These are phyloP conservation scores for Vulpes lagopus DNA, from an alignment of 2,113 vertebrate genomes.

Conservation along the genomic window DNA sequence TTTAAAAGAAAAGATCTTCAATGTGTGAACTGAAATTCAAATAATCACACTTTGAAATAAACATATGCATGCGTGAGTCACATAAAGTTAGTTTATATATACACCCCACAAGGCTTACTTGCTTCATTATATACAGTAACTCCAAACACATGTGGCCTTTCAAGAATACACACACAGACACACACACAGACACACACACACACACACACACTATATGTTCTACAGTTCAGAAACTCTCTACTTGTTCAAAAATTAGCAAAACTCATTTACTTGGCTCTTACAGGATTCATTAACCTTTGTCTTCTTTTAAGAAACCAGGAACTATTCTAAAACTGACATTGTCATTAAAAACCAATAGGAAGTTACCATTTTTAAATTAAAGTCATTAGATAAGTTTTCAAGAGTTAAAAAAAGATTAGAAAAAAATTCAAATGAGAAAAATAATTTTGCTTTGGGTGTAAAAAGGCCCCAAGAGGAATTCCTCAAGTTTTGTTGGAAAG, in stretches of 20 bases:
- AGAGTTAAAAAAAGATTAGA: slow-evolving; percentile 81
- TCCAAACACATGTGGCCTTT: slow-evolving; percentile 26
- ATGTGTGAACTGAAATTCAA: slow-evolving; percentile 43
- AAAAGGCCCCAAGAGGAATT: slow-evolving; percentile 75
- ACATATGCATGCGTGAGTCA: not conserved
- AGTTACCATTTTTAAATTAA: slow-evolving; percentile 83
- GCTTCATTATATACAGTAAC: not conserved
- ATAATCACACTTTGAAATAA: slow-evolving; percentile 50
- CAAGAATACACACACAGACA: not conserved
- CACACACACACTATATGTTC: not conserved
- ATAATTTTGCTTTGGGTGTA: slow-evolving; percentile 83
- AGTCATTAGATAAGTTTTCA: slow-evolving; percentile 81
- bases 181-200: not conserved
- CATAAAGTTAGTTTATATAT: not conserved
- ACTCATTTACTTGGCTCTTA: slow-evolving; percentile 80
- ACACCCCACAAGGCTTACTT: not conserved
- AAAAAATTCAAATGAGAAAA: slow-evolving; percentile 83
- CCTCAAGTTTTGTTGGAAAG: slow-evolving; percentile 69
- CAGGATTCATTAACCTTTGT: slow-evolving; percentile 84
- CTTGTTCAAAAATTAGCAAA: slow-evolving; percentile 77
- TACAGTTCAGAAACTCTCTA: slow-evolving; percentile 61
- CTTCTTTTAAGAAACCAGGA: slow-evolving; percentile 81
- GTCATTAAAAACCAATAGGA: slow-evolving; percentile 82
- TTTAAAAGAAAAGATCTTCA: slow-evolving; percentile 44
- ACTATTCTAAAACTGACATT: slow-evolving; percentile 79